Evolutionary conservation across 1,140 invertebrate genomes (phyloP).

Genomic region (Pemphigus obesinymphae): DNA sequence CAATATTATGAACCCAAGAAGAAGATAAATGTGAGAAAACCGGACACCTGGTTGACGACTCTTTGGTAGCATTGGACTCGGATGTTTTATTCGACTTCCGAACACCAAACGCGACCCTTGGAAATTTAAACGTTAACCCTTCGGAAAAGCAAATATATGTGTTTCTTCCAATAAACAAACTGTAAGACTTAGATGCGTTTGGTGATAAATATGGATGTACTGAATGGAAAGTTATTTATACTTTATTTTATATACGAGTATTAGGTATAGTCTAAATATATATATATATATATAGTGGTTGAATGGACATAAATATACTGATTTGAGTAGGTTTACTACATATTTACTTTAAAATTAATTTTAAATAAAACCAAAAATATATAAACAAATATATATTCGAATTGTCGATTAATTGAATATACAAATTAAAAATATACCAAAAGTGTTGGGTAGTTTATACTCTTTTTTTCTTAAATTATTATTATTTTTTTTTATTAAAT

Average conservation of each 20-base stretch:
- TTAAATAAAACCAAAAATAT: too few species aligned
- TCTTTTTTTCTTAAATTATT: too few species aligned
- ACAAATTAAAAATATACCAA: too few species aligned
- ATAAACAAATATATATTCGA: too few species aligned
- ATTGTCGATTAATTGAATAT: too few species aligned
- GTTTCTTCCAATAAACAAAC: background rate
- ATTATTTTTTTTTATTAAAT: too few species aligned
- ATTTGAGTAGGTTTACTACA: too few species aligned
- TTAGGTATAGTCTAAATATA: background rate
- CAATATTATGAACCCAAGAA: constrained; percentile 15
- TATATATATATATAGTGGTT: too few species aligned
- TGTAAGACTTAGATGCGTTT: background rate
- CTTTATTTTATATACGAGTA: background rate
- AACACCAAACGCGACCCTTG: background rate
- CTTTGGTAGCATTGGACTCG: background rate
- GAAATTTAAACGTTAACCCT: constrained; percentile 29
- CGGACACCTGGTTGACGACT: constrained; percentile 34
- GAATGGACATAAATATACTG: too few species aligned
- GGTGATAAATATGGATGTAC: background rate
- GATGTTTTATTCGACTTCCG: constrained; percentile 37
- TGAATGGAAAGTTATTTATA: background rate
- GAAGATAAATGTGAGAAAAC: constrained; percentile 40
- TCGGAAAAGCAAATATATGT: constrained; percentile 2
- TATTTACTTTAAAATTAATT: too few species aligned
- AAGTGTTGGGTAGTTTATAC: too few species aligned